These are phyloP conservation scores for Protonibea diacanthus DNA, from an alignment of 2,797 vertebrate genomes.

Conservation along the genomic window DNA sequence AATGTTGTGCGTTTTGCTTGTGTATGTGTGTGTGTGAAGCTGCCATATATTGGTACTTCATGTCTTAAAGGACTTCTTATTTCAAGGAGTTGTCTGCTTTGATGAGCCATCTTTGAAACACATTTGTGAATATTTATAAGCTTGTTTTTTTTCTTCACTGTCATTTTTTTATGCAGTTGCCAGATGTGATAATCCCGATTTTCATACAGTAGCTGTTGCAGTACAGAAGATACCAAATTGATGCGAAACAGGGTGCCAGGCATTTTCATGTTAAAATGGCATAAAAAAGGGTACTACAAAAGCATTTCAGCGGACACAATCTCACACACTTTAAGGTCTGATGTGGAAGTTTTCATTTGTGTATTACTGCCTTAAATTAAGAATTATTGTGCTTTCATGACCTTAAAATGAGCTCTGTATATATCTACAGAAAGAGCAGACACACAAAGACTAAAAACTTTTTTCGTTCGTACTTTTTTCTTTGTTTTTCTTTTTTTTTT, in stretches of 20 bases:
- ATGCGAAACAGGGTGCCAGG: background rate
- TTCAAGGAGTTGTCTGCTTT: constrained; percentile 18
- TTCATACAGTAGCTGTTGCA: constrained; percentile 8
- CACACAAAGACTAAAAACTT: no score
- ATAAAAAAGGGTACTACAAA: constrained; percentile 14
- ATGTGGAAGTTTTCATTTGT: no score
- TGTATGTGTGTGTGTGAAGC: background rate
- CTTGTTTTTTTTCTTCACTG: background rate
- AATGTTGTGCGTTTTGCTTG: background rate
- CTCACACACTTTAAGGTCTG: no score
- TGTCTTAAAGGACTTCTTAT: constrained; percentile 24
- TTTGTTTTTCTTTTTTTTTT: no score
- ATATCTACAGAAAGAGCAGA: no score
- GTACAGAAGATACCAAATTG: background rate
- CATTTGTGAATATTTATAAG: constrained; percentile 35
- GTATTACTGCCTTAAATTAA: no score
- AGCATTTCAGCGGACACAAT: constrained; percentile 9
- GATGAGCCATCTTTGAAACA: constrained; percentile 39
- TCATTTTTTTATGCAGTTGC: constrained; percentile 19
- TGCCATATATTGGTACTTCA: constrained; percentile 8
- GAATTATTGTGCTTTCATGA: no score
- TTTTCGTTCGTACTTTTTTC: no score
- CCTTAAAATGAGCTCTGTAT: no score
- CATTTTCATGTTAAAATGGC: constrained; percentile 3
- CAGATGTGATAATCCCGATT: background rate